Evolutionary conservation across 2,113 vertebrate genomes (phyloP).

Genomic region (Sinocyclocheilus grahami): DNA sequence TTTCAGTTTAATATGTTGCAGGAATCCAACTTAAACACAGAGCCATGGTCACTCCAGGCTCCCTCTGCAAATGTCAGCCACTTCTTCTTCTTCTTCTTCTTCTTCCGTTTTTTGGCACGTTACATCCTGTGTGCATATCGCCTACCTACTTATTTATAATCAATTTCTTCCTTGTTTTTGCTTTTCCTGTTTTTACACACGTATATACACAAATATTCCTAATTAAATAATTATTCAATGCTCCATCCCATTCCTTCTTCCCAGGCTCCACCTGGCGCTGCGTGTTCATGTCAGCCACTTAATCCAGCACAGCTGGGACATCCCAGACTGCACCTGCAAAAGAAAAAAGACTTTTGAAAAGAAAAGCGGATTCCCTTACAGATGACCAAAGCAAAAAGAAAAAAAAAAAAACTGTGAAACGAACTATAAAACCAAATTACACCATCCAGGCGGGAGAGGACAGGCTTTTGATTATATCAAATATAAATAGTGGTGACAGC

Average conservation of each 20-base stretch:
- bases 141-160: too few species aligned
- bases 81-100: neutral
- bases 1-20: too few species aligned
- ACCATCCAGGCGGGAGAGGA: constrained; percentile 76
- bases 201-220: too few species aligned
- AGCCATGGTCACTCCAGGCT: neutral
- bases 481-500: constrained; percentile 58
- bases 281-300: neutral
- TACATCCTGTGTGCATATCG: too few species aligned
- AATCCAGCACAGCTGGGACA: neutral
- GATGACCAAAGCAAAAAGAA: constrained; percentile 58
- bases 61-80: neutral
- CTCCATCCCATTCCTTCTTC: too few species aligned
- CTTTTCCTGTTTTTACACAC: too few species aligned
- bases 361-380: constrained; percentile 30
- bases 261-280: too few species aligned
- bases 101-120: too few species aligned
- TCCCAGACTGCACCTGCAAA: neutral
- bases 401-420: constrained; percentile 50
- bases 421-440: constrained; percentile 57
- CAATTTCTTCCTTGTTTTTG: too few species aligned
- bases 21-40: neutral
- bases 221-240: too few species aligned
- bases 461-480: constrained; percentile 76
- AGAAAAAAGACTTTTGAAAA: constrained; percentile 61